Base-by-base conservation (phyloP, 2,113 vertebrate species). In the Antennarius striatus region DNA sequence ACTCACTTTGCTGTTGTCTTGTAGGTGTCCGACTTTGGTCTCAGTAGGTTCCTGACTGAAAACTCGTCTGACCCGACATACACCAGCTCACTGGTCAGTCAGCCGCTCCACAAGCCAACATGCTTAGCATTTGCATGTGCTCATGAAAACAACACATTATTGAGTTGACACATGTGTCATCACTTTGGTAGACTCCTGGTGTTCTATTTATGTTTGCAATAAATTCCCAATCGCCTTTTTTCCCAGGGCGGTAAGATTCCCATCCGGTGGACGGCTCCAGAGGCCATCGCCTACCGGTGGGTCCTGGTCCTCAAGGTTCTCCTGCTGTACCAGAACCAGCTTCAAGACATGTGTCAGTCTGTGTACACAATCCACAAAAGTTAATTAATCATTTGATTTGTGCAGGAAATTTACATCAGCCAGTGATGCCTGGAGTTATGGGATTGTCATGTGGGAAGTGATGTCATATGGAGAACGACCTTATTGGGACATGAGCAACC, bases 381-480 rank as follows among this genome's bases (percentile, higher is more conserved):
- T 13, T 15, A 17, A 45, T 7, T 15, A 5, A 14, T 42, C 3
- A 0, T 55, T 29, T 28, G 40, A 4, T 28, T 42, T 14, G 15
- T 82, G 69, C 79, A 91, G 94, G 62, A 95, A 95, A 63, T 95
- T 95, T 75, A 95, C 94, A 0, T 95, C 93, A 0, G 93, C 94
- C 65, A 94, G 93, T 0, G 94, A 95, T 1, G 89, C 83, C 4
- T 95, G 94, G 94, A 94, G 94, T 30, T 95, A 94, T 4, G 94
- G 94, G 7, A 93, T 94, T 53, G 92, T 94, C 62, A 94, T 94
- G 93, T 94, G 93, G 93, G 93, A 94, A 50, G 94, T 95, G 78
- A 94, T 95, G 94, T 95, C 94, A 0, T 94, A 94, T 0, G 93
- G 93, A 14, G 94, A 95, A 12, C 80, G 93, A 6, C 94, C 94